These are phyloP conservation scores for Neria commutata DNA, from an alignment of 2,888 invertebrate genomes.

Conservation along the genomic window DNA sequence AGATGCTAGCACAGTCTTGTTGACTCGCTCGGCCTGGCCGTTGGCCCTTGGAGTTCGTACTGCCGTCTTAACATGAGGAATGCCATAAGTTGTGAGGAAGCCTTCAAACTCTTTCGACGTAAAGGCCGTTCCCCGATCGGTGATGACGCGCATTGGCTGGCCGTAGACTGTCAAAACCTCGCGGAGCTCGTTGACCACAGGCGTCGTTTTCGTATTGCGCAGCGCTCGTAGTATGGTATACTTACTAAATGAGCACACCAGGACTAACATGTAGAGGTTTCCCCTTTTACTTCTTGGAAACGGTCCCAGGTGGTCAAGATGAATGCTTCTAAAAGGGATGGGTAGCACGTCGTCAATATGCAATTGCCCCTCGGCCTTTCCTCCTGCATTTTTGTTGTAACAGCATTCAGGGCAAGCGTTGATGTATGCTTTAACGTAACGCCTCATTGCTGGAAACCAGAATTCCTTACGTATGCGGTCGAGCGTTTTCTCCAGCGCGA, in stretches of 20 bases:
- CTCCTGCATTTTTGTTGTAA: not conserved
- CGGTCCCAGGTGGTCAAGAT: not conserved
- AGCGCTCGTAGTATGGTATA: constrained; percentile 31
- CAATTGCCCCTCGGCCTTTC: not conserved
- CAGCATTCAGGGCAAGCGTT: not conserved
- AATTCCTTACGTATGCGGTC: not conserved
- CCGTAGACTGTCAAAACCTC: constrained; percentile 25
- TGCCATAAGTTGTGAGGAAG: not conserved
- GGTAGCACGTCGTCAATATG: not conserved
- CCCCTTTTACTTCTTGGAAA: constrained; percentile 24
- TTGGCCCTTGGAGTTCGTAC: constrained; percentile 11
- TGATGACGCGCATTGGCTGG: constrained; percentile 8
- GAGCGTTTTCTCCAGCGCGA: not conserved
- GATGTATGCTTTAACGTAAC: not conserved
- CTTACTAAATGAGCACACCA: constrained; percentile 29
- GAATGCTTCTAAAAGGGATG: not conserved
- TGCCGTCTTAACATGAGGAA: constrained; percentile 13
- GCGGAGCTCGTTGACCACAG: constrained; percentile 16
- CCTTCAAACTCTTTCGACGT: not conserved
- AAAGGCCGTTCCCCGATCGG: not conserved
- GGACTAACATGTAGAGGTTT: constrained; percentile 24
- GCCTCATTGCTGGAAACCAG: not conserved
- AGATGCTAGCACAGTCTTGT: constrained; percentile 20
- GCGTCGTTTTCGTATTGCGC: constrained; percentile 25
- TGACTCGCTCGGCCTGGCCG: constrained; percentile 17